Percentiles rank a stretch among this genome's conserved stretches.
phyloP scores from a whole-genome alignment of 2,888 invertebrate genomes.

The Eupeodes luniger region DNA sequence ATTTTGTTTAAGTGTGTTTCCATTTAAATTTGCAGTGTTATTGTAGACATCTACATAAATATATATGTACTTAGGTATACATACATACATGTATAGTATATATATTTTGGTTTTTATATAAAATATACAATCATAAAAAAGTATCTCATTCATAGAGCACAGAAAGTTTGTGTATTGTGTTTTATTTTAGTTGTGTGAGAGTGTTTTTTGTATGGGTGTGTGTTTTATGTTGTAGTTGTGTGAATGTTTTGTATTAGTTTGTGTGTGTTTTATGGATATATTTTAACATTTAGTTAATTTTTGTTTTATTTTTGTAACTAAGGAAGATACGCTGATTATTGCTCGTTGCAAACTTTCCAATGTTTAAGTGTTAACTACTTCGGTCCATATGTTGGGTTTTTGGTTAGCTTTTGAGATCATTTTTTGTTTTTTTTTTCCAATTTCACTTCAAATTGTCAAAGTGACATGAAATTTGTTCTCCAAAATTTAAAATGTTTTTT shows the following conservation, averaged over 20 bases:
- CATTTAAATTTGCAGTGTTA: constrained; percentile 61
- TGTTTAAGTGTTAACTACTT: constrained; percentile 59
- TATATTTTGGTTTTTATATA: constrained; percentile 56
- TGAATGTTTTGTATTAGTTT: not conserved
- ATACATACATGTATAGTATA: not conserved
- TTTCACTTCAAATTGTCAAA: constrained; percentile 52
- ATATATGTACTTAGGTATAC: constrained; percentile 33
- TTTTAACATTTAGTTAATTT: constrained; percentile 19
- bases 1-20: constrained; percentile 52
- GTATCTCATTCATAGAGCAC: constrained; percentile 71
- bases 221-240: not conserved
- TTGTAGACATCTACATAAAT: constrained; percentile 69
- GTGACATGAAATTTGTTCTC: not conserved
- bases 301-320: constrained; percentile 32
- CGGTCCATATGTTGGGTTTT: constrained; percentile 58
- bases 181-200: not conserved
- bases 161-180: constrained; percentile 37
- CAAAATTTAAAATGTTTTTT: constrained; percentile 44
- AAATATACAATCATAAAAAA: constrained; percentile 74
- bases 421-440: not conserved
- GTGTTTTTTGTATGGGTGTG: constrained; percentile 7
- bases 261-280: constrained; percentile 17
- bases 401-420: constrained; percentile 40
- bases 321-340: constrained; percentile 73
- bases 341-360: constrained; percentile 64